phyloP scores from a whole-genome alignment of 2,888 invertebrate species.

The Rotaria socialis region DNA sequence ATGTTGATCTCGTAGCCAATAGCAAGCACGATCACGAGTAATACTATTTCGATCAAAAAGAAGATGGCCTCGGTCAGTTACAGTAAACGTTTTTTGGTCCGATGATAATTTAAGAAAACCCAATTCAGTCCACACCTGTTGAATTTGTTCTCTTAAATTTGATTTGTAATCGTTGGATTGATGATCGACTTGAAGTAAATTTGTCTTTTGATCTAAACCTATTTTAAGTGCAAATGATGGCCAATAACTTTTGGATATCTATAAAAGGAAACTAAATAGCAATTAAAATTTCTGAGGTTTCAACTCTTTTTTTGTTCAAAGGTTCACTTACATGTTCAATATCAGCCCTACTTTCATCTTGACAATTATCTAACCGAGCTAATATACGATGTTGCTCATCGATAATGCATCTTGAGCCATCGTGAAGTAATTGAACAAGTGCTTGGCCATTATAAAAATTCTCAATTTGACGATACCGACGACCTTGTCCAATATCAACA shows the following conservation, averaged over 20 bases:
- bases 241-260: neutral
- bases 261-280: too few relatives aligned
- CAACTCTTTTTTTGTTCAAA: too few relatives aligned
- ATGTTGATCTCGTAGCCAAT: neutral
- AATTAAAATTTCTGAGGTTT: neutral
- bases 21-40: neutral
- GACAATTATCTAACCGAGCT: neutral
- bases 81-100: neutral
- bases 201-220: neutral
- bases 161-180: neutral
- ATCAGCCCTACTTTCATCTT: neutral
- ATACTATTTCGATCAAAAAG: neutral
- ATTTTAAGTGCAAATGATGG: neutral
- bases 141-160: neutral
- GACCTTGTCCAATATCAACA: neutral
- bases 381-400: constrained; percentile 17
- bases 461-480: constrained; percentile 18
- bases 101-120: neutral
- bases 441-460: constrained; percentile 35
- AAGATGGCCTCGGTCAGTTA: neutral
- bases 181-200: neutral
- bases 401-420: neutral
- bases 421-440: neutral
- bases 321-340: neutral
- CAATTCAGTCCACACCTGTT: neutral